Conservation (phyloP, 2,797 vertebrate genomes). For the Garrulus glandarius region DNA sequence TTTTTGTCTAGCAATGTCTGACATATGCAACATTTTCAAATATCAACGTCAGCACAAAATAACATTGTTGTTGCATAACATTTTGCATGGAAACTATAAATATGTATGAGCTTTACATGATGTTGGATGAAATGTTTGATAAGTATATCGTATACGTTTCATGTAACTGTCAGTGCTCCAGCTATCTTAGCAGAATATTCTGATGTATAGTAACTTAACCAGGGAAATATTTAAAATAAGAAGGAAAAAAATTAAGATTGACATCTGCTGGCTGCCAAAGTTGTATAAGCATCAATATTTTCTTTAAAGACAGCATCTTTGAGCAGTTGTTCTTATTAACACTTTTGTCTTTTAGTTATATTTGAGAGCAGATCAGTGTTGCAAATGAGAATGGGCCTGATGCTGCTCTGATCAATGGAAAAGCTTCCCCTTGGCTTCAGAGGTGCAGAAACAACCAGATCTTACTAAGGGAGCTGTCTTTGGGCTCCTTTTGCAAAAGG, state of each 20-base stretch:
- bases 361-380: conserved; percentile 63
- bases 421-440: background rate
- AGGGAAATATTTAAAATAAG: conserved; percentile 72
- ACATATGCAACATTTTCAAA: conserved; percentile 87
- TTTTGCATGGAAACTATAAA: conserved; percentile 91
- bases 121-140: conserved; percentile 79
- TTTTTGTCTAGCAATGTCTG: conserved; percentile 84
- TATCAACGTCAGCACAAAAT: conserved; percentile 86
- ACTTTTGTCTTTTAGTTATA: conserved; percentile 72
- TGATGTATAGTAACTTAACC: conserved; percentile 72
- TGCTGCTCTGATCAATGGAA: conserved; percentile 47
- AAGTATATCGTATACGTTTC: conserved; percentile 75
- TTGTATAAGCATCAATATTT: conserved; percentile 76
- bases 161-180: conserved; percentile 81
- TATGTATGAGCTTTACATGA: conserved; percentile 79
- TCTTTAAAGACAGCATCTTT: conserved; percentile 81
- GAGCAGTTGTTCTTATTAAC: conserved; percentile 66
- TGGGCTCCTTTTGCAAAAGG: background rate
- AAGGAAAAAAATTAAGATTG: conserved; percentile 65
- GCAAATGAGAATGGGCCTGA: conserved; percentile 54
- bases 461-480: background rate
- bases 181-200: conserved; percentile 73
- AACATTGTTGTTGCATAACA: conserved; percentile 84
- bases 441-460: conserved; percentile 7
- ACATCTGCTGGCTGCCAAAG: conserved; percentile 70